Conservation (phyloP, 92 coral and sea anemone species). For the Phenganax marumi region DNA sequence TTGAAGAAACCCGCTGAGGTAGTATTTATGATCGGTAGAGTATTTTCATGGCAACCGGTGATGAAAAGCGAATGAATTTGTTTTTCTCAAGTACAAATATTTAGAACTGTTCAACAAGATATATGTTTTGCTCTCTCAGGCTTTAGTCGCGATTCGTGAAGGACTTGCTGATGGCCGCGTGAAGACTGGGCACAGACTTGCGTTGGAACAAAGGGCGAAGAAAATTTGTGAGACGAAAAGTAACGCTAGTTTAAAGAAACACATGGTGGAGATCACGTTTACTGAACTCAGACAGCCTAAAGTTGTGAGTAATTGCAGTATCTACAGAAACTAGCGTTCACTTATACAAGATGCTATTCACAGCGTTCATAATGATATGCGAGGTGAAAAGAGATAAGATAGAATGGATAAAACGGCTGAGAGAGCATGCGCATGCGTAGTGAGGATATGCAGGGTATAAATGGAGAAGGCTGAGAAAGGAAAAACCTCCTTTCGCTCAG, state of each 20-base stretch:
- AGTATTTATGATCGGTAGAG: neutral
- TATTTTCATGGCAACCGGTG: too few species aligned
- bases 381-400: neutral
- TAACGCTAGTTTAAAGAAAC: conserved; percentile 59
- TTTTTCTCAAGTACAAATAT: too few species aligned
- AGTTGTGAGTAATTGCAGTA: conserved; percentile 55
- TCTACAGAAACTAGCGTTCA: neutral
- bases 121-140: conserved; percentile 51
- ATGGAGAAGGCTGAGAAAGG: too few species aligned
- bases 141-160: conserved; percentile 61
- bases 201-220: conserved; percentile 84
- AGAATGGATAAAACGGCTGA: too few species aligned
- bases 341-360: neutral
- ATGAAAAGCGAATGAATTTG: too few species aligned
- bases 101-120: too few species aligned
- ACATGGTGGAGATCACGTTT: conserved; percentile 53
- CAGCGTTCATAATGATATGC: too few species aligned
- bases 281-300: conserved; percentile 72
- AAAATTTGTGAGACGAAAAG: conserved; percentile 64
- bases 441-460: too few species aligned
- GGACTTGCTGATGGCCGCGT: conserved; percentile 71
- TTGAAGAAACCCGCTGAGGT: conserved; percentile 87
- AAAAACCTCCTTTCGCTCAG: too few species aligned
- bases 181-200: conserved; percentile 81
- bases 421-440: too few species aligned